phyloP scores from a whole-genome alignment of 2,797 vertebrate species.

The Enteromius fasciolatus region DNA sequence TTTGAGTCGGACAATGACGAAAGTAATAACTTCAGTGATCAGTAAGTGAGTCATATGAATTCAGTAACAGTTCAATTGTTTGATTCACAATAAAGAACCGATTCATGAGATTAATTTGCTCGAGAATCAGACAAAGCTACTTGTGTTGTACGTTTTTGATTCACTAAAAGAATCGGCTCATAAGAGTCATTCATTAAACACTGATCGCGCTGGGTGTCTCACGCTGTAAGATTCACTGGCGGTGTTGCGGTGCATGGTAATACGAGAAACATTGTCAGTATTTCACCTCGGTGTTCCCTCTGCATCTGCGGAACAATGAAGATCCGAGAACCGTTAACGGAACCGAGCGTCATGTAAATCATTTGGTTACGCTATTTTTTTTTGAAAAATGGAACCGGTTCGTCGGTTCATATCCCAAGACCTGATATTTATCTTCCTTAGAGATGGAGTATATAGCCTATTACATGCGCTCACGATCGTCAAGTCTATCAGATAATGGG shows the following conservation, averaged over 20 bases:
- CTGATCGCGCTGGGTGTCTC: background rate
- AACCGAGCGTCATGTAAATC: background rate
- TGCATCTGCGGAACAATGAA: constrained; percentile 1
- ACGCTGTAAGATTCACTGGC: background rate
- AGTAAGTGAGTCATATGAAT: background rate
- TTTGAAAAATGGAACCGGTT: constrained; percentile 30
- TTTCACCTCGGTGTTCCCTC: background rate
- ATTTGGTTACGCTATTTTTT: constrained; percentile 9
- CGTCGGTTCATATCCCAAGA: constrained; percentile 55
- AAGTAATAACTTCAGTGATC: background rate
- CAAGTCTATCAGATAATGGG: constrained; percentile 73
- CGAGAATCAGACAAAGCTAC: background rate
- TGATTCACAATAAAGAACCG: background rate
- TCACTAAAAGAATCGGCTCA: constrained; percentile 22
- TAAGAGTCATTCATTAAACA: background rate
- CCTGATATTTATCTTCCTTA: constrained; percentile 72
- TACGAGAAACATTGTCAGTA: background rate
- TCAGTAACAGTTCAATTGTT: background rate
- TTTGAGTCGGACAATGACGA: background rate
- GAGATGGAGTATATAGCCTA: constrained; percentile 72
- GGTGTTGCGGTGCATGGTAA: background rate
- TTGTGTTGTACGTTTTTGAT: background rate
- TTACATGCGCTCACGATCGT: constrained; percentile 70
- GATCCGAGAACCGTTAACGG: background rate
- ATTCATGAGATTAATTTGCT: background rate